Conservation (phyloP, 2,113 vertebrate species). For the Nothobranchius furzeri region DNA sequence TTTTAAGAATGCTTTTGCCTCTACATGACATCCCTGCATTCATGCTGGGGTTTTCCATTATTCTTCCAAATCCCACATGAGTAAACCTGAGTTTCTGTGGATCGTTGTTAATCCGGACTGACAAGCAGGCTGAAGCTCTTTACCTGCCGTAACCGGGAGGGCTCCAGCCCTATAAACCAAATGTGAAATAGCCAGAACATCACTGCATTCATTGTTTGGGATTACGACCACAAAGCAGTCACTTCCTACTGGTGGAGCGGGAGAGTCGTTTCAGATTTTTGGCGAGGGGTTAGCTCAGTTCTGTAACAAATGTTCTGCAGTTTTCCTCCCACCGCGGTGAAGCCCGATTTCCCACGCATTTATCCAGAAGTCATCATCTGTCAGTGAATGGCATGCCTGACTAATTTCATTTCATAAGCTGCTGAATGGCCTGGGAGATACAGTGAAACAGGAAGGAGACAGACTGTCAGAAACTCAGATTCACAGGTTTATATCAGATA, state of each 20-base stretch:
- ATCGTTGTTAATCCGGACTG: slow-evolving; percentile 28
- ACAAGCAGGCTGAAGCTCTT: slow-evolving; percentile 22
- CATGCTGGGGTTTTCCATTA: slow-evolving; percentile 20
- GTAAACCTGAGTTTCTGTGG: slow-evolving; percentile 13
- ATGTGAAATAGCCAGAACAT: not conserved
- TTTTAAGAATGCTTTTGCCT: too few species aligned
- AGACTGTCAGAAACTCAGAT: slow-evolving; percentile 23
- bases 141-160: slow-evolving; percentile 10
- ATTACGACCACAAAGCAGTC: not conserved
- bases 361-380: slow-evolving; percentile 43
- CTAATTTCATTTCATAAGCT: slow-evolving; percentile 64
- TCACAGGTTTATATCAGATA: slow-evolving; percentile 1
- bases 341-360: slow-evolving; percentile 30
- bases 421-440: slow-evolving; percentile 42
- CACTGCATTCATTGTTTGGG: slow-evolving; percentile 12
- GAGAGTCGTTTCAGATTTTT: slow-evolving; percentile 17
- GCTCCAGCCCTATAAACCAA: not conserved
- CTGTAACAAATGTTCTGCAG: slow-evolving; percentile 24
- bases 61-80: slow-evolving; percentile 22
- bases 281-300: slow-evolving; percentile 1
- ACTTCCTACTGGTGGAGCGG: slow-evolving; percentile 10
- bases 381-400: slow-evolving; percentile 35
- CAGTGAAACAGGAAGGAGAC: slow-evolving; percentile 18
- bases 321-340: slow-evolving; percentile 13
- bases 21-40: slow-evolving; percentile 3